These are phyloP conservation scores for Habroteleia sp. DNA, from an alignment of 2,888 invertebrate genomes.

Conservation along the genomic window DNA sequence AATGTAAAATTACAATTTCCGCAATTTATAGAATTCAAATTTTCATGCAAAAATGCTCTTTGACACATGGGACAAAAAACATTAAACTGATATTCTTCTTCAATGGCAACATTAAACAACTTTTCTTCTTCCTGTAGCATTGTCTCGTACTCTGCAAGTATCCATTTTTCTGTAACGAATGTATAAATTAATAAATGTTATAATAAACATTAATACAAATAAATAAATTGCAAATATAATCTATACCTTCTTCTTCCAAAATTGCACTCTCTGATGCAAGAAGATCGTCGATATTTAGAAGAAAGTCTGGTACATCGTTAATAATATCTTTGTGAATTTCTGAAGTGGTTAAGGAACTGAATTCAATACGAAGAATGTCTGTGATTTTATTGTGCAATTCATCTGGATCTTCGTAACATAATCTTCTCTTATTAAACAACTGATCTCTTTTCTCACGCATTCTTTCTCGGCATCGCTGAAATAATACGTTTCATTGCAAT, in stretches of 20 bases:
- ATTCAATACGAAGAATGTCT: conserved; percentile 74
- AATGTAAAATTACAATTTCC: conserved; percentile 71
- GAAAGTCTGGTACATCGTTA: conserved; percentile 40
- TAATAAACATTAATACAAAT: neutral
- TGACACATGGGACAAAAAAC: conserved; percentile 80
- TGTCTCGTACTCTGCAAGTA: conserved; percentile 77
- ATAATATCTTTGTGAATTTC: conserved; percentile 16
- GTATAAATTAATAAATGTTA: no score
- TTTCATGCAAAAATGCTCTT: conserved; percentile 68
- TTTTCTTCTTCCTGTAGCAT: conserved; percentile 73
- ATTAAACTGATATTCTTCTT: conserved; percentile 68
- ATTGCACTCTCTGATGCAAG: conserved; percentile 71
- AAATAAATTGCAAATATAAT: conserved; percentile 2
- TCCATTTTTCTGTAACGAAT: conserved; percentile 73
- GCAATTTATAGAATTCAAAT: conserved; percentile 69
- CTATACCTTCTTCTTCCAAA: conserved; percentile 72
- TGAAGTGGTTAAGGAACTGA: conserved; percentile 67
- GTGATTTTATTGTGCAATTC: conserved; percentile 69
- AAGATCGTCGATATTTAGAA: conserved; percentile 70
- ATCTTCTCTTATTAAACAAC: conserved; percentile 72
- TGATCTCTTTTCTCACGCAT: conserved; percentile 74
- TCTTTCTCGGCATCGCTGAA: conserved; percentile 73
- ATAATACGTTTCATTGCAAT: no score
- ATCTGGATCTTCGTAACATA: conserved; percentile 56
- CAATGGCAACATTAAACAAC: conserved; percentile 68